A percentile compares a stretch with the other conserved stretches of the same genome.
These are phyloP conservation scores for Toxotes chatareus DNA, from an alignment of 2,113 vertebrate species.

Conservation along the genomic window DNA sequence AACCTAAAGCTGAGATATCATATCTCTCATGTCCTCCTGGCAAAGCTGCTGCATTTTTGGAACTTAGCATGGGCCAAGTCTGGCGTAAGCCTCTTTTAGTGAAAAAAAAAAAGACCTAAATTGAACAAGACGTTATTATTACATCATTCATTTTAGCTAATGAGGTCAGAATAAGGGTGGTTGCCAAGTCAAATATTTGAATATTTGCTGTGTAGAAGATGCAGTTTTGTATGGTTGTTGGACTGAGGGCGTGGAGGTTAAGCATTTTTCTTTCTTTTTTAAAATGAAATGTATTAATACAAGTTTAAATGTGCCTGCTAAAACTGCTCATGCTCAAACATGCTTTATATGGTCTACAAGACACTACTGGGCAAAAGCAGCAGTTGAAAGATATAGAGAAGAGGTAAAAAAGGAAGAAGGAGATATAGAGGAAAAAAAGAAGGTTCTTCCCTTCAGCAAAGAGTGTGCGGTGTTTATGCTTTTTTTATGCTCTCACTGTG, in stretches of 20 bases:
- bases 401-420: neutral
- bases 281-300: conserved; percentile 16
- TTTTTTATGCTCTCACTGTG: conserved; percentile 41
- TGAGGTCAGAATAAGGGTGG: conserved; percentile 18
- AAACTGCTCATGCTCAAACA: conserved; percentile 38
- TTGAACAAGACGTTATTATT: conserved; percentile 38
- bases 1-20: conserved; percentile 4
- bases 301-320: conserved; percentile 11
- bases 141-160: conserved; percentile 33
- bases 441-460: conserved; percentile 33
- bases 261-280: conserved; percentile 16
- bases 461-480: conserved; percentile 37
- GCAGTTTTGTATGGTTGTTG: neutral
- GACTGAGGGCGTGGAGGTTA: neutral
- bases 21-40: neutral
- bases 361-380: conserved; percentile 18
- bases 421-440: conserved; percentile 12
- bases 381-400: conserved; percentile 16
- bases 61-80: conserved; percentile 24
- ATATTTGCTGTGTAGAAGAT: neutral
- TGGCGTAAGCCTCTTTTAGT: conserved; percentile 30
- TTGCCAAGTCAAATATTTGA: conserved; percentile 1
- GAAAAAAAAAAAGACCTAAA: conserved; percentile 15
- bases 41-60: conserved; percentile 28
- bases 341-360: conserved; percentile 14